Evolutionary conservation across 2,113 vertebrate species (phyloP).

Genomic region (Calidris pygmaea): DNA sequence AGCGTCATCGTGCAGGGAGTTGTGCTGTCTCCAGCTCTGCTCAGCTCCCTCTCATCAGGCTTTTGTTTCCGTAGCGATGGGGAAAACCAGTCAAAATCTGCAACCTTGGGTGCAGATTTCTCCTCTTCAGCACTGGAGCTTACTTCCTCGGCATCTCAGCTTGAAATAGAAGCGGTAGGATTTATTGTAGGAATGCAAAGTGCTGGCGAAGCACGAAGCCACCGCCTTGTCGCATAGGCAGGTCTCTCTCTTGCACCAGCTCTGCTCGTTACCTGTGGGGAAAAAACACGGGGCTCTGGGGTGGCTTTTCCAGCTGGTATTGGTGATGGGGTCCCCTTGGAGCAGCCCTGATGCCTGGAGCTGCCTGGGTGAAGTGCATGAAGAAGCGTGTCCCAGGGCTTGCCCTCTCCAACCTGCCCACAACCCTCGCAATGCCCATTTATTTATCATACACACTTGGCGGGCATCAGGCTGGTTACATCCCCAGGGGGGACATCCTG

Average conservation of each 20-base stretch:
- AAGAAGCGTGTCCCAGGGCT: fast-evolving
- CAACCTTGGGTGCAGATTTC: fast-evolving
- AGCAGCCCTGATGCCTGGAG: neutral
- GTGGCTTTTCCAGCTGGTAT: neutral
- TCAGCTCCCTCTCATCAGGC: neutral
- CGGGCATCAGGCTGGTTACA: neutral
- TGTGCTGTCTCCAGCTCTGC: fast-evolving
- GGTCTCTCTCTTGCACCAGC: conserved; percentile 52
- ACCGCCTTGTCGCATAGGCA: conserved; percentile 59
- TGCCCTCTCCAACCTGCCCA: fast-evolving
- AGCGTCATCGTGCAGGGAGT: fast-evolving
- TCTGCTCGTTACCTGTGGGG: neutral
- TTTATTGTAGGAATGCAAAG: conserved; percentile 54
- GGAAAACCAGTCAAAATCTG: neutral
- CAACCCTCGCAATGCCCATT: fast-evolving
- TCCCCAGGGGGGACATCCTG: neutral
- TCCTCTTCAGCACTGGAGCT: conserved; percentile 41
- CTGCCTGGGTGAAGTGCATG: fast-evolving
- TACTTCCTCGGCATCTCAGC: neutral
- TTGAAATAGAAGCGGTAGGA: conserved; percentile 62
- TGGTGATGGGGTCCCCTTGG: neutral
- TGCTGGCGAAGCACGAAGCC: conserved; percentile 52
- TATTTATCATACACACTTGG: fast-evolving
- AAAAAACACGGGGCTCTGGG: fast-evolving
- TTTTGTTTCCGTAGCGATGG: neutral